Base-by-base conservation (phyloP, 1,140 invertebrate genomes). In the Potamilus streckersoni region DNA sequence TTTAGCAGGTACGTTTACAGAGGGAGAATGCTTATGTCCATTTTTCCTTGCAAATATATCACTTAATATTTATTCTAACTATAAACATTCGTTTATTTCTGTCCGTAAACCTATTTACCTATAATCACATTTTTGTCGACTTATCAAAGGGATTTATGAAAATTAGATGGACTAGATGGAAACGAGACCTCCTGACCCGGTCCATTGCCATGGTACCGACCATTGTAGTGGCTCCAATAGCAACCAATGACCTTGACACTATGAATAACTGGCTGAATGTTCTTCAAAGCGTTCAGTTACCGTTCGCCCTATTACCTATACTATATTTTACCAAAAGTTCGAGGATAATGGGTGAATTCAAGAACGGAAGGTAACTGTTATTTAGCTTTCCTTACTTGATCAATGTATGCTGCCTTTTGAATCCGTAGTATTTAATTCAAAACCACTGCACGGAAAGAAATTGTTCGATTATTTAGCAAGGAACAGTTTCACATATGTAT, bases 181-280 rank as follows among this genome's bases (percentile, higher is more conserved):
- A 95, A 85, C 89, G 96, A 90, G 95, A 97, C 4, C 88, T 97
- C 12, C 92, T 96, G 69, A 97, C 96, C 0, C 92, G 96, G 79
- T 92, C 93, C 4, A 95, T 97, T 79, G 96, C 96, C 27, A 97
- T 97, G 83, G 89, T 95, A 15, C 96, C 96, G 13, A 97, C 96
- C 16, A 94, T 97, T 76, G 91, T 94, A 16, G 92, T 95, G 0
- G 95, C 96, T 4, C 92, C 94, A 78, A 94, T 84, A 66, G 90
- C 94, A 66, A 93, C 96, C 79, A 88, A 93, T 27, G 92, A 96
- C 79, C 90, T 98, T 62, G 95, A 94, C 62, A 90, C 89, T 31
- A 93, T 98, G 93, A 97, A 97, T 85, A 95, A 96, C 85, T 91
- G 95, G 69, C 90, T 98, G 4, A 97, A 97, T 89, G 95, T 95